Evolutionary conservation across 2,113 vertebrate species (phyloP).

Genomic region (Australoheros scitulus): DNA sequence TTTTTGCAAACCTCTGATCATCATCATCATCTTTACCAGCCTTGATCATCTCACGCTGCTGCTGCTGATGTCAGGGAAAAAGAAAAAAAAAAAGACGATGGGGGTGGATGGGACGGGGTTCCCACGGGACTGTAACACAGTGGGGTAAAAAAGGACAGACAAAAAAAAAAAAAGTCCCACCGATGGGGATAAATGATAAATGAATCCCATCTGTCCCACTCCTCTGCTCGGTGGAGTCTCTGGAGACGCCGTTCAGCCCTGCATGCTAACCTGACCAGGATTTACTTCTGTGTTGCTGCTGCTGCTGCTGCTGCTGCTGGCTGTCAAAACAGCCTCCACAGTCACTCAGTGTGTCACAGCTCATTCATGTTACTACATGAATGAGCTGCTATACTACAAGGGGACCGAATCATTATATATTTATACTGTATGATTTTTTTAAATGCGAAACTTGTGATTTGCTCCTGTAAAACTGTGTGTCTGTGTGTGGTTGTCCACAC

Average conservation of each 20-base stretch:
- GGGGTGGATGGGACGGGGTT: not conserved
- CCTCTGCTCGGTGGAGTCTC: constrained; percentile 34
- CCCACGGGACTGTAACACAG: constrained; percentile 11
- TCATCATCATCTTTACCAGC: not conserved
- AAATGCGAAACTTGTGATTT: not conserved
- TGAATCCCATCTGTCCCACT: constrained; percentile 65
- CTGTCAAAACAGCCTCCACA: not conserved
- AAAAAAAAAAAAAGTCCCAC: constrained; percentile 28
- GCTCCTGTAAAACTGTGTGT: not conserved
- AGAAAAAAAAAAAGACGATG: not conserved
- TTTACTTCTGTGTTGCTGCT: constrained; percentile 10
- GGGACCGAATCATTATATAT: not conserved
- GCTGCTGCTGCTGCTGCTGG: not conserved
- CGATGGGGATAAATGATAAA: constrained; percentile 75
- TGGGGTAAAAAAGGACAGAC: constrained; percentile 20
- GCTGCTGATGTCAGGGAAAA: constrained; percentile 32
- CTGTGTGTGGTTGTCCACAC: not conserved
- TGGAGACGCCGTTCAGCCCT: constrained; percentile 12
- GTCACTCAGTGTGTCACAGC: not conserved
- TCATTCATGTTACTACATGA: not conserved
- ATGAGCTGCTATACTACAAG: not conserved
- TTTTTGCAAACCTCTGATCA: not conserved
- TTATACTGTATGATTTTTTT: not conserved
- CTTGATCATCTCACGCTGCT: constrained; percentile 4
- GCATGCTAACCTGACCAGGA: constrained; percentile 21